phyloP scores from a whole-genome alignment of 2,113 vertebrate genomes.

The Psittacus erithacus region DNA sequence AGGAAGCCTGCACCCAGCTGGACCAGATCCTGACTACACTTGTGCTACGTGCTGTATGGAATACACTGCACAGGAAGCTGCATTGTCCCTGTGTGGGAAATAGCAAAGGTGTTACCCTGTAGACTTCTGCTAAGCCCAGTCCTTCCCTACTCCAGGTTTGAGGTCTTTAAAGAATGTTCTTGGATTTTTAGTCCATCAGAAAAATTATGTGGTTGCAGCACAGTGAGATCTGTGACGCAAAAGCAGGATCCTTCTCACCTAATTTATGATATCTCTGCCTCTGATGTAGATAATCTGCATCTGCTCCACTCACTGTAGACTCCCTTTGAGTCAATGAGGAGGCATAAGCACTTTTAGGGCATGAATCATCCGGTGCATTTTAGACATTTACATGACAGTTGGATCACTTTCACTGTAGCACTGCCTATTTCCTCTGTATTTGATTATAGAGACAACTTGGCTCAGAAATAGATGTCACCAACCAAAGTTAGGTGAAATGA shows the following conservation, averaged over 20 bases:
- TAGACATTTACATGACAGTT: conserved; percentile 61
- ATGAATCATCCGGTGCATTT: conserved; percentile 61
- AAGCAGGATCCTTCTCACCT: conserved; percentile 19
- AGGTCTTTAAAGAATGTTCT: not conserved
- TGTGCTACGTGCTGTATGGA: not conserved
- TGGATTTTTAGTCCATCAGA: not conserved
- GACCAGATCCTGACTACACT: not conserved
- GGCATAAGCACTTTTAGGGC: conserved; percentile 56
- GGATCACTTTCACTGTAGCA: conserved; percentile 43
- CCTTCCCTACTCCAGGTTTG: not conserved
- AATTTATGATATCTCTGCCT: conserved; percentile 16
- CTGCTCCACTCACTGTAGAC: conserved; percentile 32
- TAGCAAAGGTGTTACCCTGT: not conserved
- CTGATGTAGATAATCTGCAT: conserved; percentile 46
- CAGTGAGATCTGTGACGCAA: not conserved
- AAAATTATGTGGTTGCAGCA: not conserved
- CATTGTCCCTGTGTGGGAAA: not conserved
- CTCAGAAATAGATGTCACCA: conserved; percentile 57
- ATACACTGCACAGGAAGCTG: not conserved
- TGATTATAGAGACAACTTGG: conserved; percentile 39
- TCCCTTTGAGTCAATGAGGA: conserved; percentile 44
- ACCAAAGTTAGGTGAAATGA: conserved; percentile 46
- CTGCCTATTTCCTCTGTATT: conserved; percentile 54
- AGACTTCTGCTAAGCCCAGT: not conserved
- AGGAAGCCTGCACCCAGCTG: not conserved